Base-by-base conservation (phyloP, 2,113 vertebrate genomes). In the Cynoglossus semilaevis region DNA sequence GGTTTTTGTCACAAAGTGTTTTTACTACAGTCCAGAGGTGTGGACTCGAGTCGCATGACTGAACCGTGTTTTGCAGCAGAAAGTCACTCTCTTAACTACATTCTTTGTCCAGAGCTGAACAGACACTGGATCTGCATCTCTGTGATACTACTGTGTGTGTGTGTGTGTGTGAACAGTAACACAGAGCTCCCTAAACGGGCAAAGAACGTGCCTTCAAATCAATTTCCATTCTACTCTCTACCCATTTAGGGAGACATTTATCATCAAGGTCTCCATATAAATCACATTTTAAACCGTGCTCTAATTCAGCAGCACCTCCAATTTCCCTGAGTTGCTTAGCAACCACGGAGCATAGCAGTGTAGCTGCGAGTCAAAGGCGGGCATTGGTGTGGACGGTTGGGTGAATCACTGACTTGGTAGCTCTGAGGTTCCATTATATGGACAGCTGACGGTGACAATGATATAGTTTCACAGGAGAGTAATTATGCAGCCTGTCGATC, bases 301-400 rank as follows among this genome's bases (percentile, higher is more conserved):
- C 72, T 77, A 74, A 87, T 86, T 89, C 81, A 85, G 84, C 85
- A 65, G 76, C 82, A 86, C 84, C 61, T 87, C 68, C 72, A 60
- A 69, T 85, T 87, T 74, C 67, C 63, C 83, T 76, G 65, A 74
- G 90, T 91, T 90, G 86, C 90, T 86, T 82, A 67, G 90, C 87
- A 90, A 91, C 90, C 40, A 8, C 1, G 48, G 66, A 67, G 82
- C 11, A 36, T 74, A 57, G 55, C 63, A 55, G 78, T 34, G 72
- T 81, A 80, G 84, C 76, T 76, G 2, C 10, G 68, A 71, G 82
- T 82, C 77, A 68, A 76, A 75, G 74, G 76, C 76, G 78, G n/a
- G 72, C 56, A 48, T 59, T 74, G 77, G 63, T 74, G 59, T 56
- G 62, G 52, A 83, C 68, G 73, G 83, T 76, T 63, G 74, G 78